Percentiles rank a stretch among this genome's conserved stretches.
phyloP scores from a whole-genome alignment of 1,140 invertebrate species.

The Hyles vespertilio region DNA sequence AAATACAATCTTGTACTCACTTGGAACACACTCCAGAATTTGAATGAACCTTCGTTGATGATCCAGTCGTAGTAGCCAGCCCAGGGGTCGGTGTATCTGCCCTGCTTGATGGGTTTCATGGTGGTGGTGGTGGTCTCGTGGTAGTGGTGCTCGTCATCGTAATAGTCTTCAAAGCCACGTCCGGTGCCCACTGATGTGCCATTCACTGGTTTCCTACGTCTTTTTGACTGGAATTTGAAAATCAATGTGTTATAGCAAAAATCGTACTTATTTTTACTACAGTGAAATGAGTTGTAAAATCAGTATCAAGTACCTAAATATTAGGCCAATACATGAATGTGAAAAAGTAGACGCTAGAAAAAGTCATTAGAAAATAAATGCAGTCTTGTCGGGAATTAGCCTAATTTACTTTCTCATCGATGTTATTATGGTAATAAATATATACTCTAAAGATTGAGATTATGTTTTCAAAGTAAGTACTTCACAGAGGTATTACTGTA shows the following conservation, averaged over 20 bases:
- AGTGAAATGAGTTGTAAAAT: too few relatives aligned
- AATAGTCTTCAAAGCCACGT: conserved; percentile 61
- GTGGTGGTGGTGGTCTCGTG: conserved; percentile 58
- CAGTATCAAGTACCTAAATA: too few relatives aligned
- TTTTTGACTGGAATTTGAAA: conserved; percentile 32
- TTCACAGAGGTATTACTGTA: too few relatives aligned
- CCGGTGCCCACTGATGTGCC: conserved; percentile 32
- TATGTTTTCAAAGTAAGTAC: background rate
- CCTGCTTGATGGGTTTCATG: conserved; percentile 58
- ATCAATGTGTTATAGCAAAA: background rate
- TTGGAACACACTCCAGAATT: conserved; percentile 91
- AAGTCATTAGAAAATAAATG: too few relatives aligned
- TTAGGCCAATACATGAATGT: too few relatives aligned
- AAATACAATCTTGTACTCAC: conserved; percentile 58
- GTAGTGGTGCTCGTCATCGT: conserved; percentile 57
- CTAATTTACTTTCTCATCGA: too few relatives aligned
- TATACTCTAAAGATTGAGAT: background rate
- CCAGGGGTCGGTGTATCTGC: conserved; percentile 80
- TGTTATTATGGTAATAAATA: too few relatives aligned
- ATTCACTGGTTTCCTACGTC: conserved; percentile 28
- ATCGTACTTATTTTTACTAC: too few relatives aligned
- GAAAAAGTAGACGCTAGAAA: too few relatives aligned
- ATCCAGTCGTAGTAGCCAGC: conserved; percentile 88
- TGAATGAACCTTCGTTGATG: conserved; percentile 90
- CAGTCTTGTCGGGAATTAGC: too few relatives aligned